Evolutionary conservation across 2,113 vertebrate genomes (phyloP).

Genomic region (Lethenteron camtschaticum): DNA sequence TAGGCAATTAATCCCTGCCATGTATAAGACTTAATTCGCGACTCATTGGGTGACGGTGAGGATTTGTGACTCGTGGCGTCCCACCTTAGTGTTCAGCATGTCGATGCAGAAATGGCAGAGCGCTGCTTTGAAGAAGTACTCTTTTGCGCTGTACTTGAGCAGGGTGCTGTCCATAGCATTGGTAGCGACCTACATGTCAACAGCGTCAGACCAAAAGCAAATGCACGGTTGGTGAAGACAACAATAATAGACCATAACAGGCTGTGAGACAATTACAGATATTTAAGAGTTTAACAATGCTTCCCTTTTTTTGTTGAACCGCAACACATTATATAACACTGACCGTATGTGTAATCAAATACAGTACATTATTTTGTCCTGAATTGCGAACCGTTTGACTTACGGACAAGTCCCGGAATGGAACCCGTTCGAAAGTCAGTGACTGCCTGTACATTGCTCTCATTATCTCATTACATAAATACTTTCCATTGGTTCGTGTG

Average conservation of each 20-base stretch:
- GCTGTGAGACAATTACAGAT: background rate
- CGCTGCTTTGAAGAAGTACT: conserved; percentile 71
- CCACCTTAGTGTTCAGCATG: conserved; percentile 68
- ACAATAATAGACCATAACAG: background rate
- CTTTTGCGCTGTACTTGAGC: conserved; percentile 74
- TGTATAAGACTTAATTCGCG: background rate
- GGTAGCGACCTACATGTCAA: conserved; percentile 28
- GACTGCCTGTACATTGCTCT: too few species aligned
- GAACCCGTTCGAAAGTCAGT: too few species aligned
- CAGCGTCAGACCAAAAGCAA: background rate
- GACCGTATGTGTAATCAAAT: too few species aligned
- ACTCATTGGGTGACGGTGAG: background rate
- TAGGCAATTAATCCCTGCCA: too few species aligned
- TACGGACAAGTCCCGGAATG: too few species aligned
- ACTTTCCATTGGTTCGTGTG: too few species aligned
- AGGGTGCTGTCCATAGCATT: conserved; percentile 68
- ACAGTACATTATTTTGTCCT: too few species aligned
- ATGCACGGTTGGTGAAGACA: background rate
- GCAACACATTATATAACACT: too few species aligned
- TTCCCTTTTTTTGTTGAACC: too few species aligned
- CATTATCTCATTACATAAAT: too few species aligned
- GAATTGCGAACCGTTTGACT: too few species aligned
- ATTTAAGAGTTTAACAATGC: background rate
- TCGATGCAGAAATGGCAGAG: conserved; percentile 82
- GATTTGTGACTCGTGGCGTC: conserved; percentile 1